Base-by-base conservation (phyloP, 2,113 vertebrate species). In the Forbesichthys papilliferus region DNA sequence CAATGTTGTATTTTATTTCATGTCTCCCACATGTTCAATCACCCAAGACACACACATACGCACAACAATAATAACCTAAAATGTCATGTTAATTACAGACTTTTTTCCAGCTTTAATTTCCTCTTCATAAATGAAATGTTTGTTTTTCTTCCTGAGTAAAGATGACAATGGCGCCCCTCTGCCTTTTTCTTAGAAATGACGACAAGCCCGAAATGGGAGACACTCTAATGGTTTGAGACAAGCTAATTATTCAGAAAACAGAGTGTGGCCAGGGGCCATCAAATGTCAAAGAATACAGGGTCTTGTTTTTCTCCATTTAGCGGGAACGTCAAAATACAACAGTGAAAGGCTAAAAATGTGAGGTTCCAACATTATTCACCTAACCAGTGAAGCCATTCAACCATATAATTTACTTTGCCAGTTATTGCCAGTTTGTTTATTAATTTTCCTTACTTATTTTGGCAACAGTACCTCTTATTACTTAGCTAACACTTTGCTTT, bases 91-190 rank as follows among this genome's bases (percentile, higher is more conserved):
- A 87, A 89, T 89, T 86, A 79, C 77, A 62, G 69, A 81, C 61
- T 79, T 81, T 80, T 88, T 85, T 85, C 66, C 78, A 79, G 69
- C 77, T 74, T 81, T 84, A 48, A 86, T 84, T 88, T 73, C 62
- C 65, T 83, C 69, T 68, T 81, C 71, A 80, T 83, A 70, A 64
- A 68, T 49, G 65, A 80, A 88, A 85, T 67, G 77, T 86, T 85
- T 86, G 80, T 86, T 83, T 84, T 86, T 58, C 66, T 67, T 51
- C 55, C 51, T 63, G 70, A 82, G 63, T 83, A 60, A 52, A 82
- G 78, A 82, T 85, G 84, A 89, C 75, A 83, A 66, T 60, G 53
- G 27, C 27, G 27, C 27, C 27, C 27, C 36, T 42, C 36, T 42
- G 36, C 36, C 36, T 42, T 42, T 42, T 42, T 42, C 36, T 14